Percentiles rank a stretch among this genome's conserved stretches.
Conservation (phyloP, 2,888 invertebrate genomes). For the Rhyacophila evoluta region DNA sequence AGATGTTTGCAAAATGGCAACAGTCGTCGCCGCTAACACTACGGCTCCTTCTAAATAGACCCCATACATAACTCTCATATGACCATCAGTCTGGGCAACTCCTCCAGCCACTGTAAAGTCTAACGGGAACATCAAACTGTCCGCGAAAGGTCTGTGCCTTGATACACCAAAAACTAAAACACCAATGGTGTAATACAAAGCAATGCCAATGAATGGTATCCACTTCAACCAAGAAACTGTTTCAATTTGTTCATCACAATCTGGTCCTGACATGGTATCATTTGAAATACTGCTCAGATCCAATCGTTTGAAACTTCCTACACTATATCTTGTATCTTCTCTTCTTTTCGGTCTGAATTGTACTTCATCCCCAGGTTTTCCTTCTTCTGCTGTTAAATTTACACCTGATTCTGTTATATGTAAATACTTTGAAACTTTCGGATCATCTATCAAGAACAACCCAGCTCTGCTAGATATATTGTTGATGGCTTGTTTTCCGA, state of each 20-base stretch:
- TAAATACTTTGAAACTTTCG: slow-evolving; percentile 47
- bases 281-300: slow-evolving; percentile 56
- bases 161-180: slow-evolving; percentile 73
- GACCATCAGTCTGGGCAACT: slow-evolving; percentile 71
- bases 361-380: slow-evolving; percentile 30
- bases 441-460: slow-evolving; percentile 38
- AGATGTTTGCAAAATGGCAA: slow-evolving; percentile 72
- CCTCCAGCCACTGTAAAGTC: slow-evolving; percentile 80
- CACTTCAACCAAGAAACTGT: slow-evolving; percentile 55
- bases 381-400: slow-evolving; percentile 28
- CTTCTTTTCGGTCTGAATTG: slow-evolving; percentile 23
- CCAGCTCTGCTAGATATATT: slow-evolving; percentile 50
- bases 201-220: slow-evolving; percentile 63
- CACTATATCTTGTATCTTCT: slow-evolving; percentile 39
- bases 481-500: slow-evolving; percentile 51
- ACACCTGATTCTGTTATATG: slow-evolving; percentile 45
- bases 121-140: slow-evolving; percentile 74
- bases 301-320: slow-evolving; percentile 39
- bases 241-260: background rate
- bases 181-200: slow-evolving; percentile 72
- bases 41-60: slow-evolving; percentile 78
- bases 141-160: slow-evolving; percentile 66
- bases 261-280: background rate
- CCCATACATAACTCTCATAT: slow-evolving; percentile 74
- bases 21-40: slow-evolving; percentile 71